Evolutionary conservation across 2,888 invertebrate genomes (phyloP), one percentile per base, ranked within the genome.

Genomic region (Germaria angustata): DNA sequence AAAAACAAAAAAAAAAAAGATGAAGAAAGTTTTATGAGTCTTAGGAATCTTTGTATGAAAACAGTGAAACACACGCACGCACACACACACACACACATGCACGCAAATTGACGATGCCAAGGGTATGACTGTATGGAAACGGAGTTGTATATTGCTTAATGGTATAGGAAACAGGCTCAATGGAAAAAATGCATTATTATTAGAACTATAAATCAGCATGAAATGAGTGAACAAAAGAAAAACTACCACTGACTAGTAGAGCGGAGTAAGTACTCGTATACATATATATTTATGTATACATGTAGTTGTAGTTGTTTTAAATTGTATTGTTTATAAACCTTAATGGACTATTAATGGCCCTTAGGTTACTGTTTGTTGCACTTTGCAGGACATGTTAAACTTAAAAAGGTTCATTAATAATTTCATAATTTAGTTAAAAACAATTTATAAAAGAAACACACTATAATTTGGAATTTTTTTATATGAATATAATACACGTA

Each of bases 201-300:
- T 89, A 88, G 89, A 88, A 87, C 88, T 86, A 88, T 89, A 89
- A 89, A 89, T 89, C 89, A 89, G 88, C 89, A 87, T 88, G 88
- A 89, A 89, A 89, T 88, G 88, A 89, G 89, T 87, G 88, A 87
- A 86, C 81, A 78, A 78, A 84, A 77, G 79, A 80, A 79, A 68
- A 55, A 78, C 63, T 71, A 63, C 73, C 68, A 63, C 51, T 79
- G 65, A 82, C 79, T 82, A 68, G 24, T 51, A 28, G 28, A 66
- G 36, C 61, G 28, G 22, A 71, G 20, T 46, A 66, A 39, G 32
- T 55, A 11, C 55, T 49, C 32, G 24, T 55, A 28, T 55, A 57
- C 17, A 22, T 49, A 24, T 53, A 24, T 28, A 46, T n/a, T 24
- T n/a, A n/a, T n/a, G n/a, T n/a, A n/a, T 6, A n/a, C n/a, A 20